Evolutionary conservation across 2,113 vertebrate genomes (phyloP).

Genomic region (Sander vitreus): DNA sequence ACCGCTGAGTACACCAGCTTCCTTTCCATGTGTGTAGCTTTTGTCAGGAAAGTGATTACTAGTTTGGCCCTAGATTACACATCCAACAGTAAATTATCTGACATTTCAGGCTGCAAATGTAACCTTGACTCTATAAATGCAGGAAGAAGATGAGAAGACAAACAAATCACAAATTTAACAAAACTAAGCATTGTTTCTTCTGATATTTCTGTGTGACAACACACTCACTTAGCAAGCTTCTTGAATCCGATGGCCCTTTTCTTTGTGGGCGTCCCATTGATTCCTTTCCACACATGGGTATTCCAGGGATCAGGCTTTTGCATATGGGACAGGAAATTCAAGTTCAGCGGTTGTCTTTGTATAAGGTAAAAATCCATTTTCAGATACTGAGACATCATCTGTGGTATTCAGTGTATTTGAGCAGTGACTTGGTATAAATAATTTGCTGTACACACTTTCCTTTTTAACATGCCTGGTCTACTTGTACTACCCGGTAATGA

Average conservation of each 20-base stretch:
- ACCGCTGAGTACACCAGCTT: slow-evolving; percentile 55
- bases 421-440: neutral
- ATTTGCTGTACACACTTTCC: neutral
- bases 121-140: neutral
- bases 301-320: slow-evolving; percentile 94
- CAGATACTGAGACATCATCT: neutral
- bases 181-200: neutral
- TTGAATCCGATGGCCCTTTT: slow-evolving; percentile 98
- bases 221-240: slow-evolving; percentile 96
- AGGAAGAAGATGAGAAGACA: neutral
- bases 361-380: slow-evolving; percentile 4
- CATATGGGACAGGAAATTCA: slow-evolving; percentile 22
- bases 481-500: neutral
- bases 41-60: slow-evolving; percentile 47
- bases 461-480: neutral
- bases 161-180: neutral
- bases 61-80: slow-evolving; percentile 23
- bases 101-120: slow-evolving; percentile 7
- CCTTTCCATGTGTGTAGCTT: slow-evolving; percentile 46
- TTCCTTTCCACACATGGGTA: slow-evolving; percentile 94
- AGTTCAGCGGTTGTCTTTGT: slow-evolving; percentile 81
- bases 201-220: neutral
- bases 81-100: slow-evolving; percentile 13
- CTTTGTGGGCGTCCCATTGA: slow-evolving; percentile 97
- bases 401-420: neutral